phyloP scores from a whole-genome alignment of 1,140 invertebrate genomes.

The Papilio dardanus region DNA sequence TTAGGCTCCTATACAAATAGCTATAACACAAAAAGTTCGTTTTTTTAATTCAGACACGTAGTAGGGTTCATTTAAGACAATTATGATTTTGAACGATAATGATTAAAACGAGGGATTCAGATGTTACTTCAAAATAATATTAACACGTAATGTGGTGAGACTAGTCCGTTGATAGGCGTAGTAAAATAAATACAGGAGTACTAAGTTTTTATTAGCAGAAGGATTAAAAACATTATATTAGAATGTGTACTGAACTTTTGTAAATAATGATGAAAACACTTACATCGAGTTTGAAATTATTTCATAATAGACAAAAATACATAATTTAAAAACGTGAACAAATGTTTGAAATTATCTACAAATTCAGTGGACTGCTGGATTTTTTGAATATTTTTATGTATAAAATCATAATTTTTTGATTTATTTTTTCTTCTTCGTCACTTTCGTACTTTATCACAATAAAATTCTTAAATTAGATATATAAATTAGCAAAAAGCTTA shows the following conservation, averaged over 20 bases:
- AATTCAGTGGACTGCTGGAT: background rate
- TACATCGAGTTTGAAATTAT: background rate
- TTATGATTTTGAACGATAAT: too few species aligned
- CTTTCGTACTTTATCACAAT: background rate
- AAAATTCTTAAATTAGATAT: background rate
- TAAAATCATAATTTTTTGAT: background rate
- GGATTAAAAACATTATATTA: conserved; percentile 2
- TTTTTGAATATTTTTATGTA: background rate
- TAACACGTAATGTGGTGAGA: too few species aligned
- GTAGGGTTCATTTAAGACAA: too few species aligned
- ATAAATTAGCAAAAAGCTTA: conserved; percentile 3
- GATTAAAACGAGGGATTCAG: background rate
- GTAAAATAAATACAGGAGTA: background rate
- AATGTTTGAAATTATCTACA: background rate
- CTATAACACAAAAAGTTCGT: background rate
- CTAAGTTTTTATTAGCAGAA: conserved; percentile 1
- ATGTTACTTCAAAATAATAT: background rate
- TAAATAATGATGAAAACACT: background rate
- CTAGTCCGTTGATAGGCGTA: background rate
- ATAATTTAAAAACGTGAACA: background rate
- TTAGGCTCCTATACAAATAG: background rate
- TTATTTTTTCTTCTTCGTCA: background rate
- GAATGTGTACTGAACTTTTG: background rate
- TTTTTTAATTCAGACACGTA: background rate
- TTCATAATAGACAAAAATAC: background rate